These are phyloP conservation scores for Tringa solitaria DNA, from an alignment of 2,113 vertebrate species.

Conservation along the genomic window DNA sequence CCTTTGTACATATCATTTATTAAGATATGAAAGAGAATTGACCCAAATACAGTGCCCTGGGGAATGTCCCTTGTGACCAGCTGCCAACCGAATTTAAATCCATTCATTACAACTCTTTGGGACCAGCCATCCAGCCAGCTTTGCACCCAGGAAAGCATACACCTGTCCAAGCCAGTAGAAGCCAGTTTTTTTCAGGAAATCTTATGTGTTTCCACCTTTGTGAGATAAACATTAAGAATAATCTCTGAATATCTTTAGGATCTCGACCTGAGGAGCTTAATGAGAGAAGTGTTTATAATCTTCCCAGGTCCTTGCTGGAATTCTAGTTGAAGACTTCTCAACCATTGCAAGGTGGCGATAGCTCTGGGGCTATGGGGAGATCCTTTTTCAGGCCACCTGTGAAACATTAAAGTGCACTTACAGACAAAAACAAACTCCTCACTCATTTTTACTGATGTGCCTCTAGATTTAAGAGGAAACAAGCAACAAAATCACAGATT, in stretches of 20 bases:
- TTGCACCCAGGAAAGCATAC: neutral
- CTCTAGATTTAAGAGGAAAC: neutral
- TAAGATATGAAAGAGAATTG: neutral
- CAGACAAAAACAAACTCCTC: fast-evolving
- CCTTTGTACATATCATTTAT: neutral
- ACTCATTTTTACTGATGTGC: neutral
- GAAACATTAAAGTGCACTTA: neutral
- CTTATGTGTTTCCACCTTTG: neutral
- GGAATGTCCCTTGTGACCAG: neutral
- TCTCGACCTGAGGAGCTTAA: neutral
- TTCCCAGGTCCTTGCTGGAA: neutral
- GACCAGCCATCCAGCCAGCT: neutral
- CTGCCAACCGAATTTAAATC: neutral
- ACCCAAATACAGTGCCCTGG: neutral
- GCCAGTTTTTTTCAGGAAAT: neutral
- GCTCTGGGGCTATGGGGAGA: neutral
- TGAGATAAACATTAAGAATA: neutral
- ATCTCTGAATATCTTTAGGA: neutral
- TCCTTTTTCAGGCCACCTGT: neutral
- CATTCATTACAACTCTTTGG: neutral
- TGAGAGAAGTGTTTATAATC: neutral
- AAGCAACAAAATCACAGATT: neutral
- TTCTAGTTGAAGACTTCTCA: neutral
- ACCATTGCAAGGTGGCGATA: neutral
- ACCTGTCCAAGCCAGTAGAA: neutral